A percentile compares a stretch with the other conserved stretches of the same genome.
Evolutionary conservation across 2,797 vertebrate genomes (phyloP).

Genomic region (Otus scops): DNA sequence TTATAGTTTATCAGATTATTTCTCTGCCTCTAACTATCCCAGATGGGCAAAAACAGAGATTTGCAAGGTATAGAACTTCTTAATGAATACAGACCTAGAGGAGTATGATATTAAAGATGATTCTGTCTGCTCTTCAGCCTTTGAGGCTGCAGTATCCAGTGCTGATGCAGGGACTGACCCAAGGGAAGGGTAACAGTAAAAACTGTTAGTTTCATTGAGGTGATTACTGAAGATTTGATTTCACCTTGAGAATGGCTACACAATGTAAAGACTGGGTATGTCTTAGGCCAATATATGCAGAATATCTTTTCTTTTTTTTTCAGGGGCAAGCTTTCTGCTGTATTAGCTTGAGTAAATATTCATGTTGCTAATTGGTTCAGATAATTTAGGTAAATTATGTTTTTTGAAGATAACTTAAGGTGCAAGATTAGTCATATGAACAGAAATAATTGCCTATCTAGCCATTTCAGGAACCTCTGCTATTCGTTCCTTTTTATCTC

Average conservation of each 20-base stretch:
- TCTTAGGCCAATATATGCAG: not conserved
- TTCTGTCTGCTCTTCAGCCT: not conserved
- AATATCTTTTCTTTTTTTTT: not conserved
- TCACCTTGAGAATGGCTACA: not conserved
- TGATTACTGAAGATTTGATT: not conserved
- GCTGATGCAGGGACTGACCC: not conserved
- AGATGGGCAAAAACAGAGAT: slow-evolving; percentile 16
- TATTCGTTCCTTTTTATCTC: not conserved
- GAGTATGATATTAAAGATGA: not conserved
- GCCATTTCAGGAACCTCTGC: not conserved
- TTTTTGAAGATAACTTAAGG: slow-evolving; percentile 11
- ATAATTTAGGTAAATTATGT: slow-evolving; percentile 3
- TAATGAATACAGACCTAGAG: slow-evolving; percentile 30
- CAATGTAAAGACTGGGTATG: not conserved
- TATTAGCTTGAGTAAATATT: slow-evolving; percentile 2
- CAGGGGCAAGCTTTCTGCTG: not conserved
- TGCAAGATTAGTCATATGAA: not conserved
- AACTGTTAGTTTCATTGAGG: not conserved
- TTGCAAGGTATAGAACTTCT: slow-evolving; percentile 20
- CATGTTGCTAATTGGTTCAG: not conserved
- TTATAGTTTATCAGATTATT: slow-evolving; percentile 58
- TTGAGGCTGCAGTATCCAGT: not conserved
- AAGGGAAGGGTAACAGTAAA: not conserved
- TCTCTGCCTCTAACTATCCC: slow-evolving; percentile 46
- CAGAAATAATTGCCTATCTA: slow-evolving; percentile 23